Evolutionary conservation across 2,113 vertebrate species (phyloP), one percentile per base, ranked within the genome.

Genomic region (Spea bombifrons): DNA sequence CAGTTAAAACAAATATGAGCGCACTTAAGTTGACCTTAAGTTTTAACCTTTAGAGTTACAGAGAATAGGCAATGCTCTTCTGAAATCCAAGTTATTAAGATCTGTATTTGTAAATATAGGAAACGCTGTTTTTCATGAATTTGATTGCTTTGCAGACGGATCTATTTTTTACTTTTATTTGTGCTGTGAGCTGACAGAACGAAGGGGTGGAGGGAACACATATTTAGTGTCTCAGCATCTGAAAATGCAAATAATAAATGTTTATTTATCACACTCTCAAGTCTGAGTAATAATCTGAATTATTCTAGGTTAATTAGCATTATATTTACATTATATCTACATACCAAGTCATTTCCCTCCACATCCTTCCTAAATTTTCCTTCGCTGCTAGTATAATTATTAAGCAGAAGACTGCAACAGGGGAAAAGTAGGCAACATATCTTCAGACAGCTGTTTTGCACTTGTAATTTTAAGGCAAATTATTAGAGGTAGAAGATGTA

Each of bases 261-360:
- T 80, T 80, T 80, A 80, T 80, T 80, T 80, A 80, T 80, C 71
- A 80, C 64, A 10, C 50, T 80, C 77, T 74, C 64, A 72, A 68
- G 43, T 71, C 78, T 80, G 78, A 74, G 74, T 80, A 80, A 80
- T 80, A 80, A 80, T 80, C 64, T 80, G 78, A 80, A 80, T 80
- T 80, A 80, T 80, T 80, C 74, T 61, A 73, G 63, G 64, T 80
- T 80, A 80, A 80, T 80, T 80, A 80, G 78, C 78, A 80, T 80
- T 80, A 80, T 80, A 80, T 80, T 80, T 80, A 80, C 78, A 80
- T 80, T 80, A 80, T 59, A 80, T 80, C 78, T 80, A 74, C 78
- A 80, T 80, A 74, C 44, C 77, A 79, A 79, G 77, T 79, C 70
- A 46, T 47, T 49, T 57, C 50, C 49, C 17, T 53, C 30, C 77